A percentile compares a stretch with the other conserved stretches of the same genome.
Evolutionary conservation across 2,797 vertebrate species (phyloP).

Genomic region (Fringilla coelebs): DNA sequence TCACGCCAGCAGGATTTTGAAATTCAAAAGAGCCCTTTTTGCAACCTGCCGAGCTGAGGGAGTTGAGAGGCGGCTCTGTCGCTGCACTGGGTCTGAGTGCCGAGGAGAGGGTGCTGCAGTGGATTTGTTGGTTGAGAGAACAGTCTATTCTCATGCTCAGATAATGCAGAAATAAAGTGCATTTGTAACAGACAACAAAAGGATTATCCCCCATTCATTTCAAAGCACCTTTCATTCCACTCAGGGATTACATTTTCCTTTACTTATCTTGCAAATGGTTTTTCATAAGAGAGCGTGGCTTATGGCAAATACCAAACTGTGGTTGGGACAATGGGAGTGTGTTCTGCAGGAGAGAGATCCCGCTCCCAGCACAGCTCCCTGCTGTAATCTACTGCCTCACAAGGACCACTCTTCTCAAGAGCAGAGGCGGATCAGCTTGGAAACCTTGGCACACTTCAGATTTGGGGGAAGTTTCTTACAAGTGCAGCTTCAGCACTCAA

Average conservation of each 20-base stretch:
- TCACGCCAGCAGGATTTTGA: background rate
- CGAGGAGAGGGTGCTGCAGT: slow-evolving; percentile 54
- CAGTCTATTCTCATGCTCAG: slow-evolving; percentile 66
- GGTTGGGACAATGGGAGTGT: slow-evolving; percentile 50
- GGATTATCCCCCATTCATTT: slow-evolving; percentile 81
- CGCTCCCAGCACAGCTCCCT: background rate
- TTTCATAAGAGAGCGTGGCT: slow-evolving; percentile 65
- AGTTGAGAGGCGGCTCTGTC: background rate
- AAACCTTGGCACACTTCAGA: background rate
- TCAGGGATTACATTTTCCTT: slow-evolving; percentile 80
- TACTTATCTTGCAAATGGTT: slow-evolving; percentile 79
- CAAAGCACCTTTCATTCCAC: slow-evolving; percentile 78
- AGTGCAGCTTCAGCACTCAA: background rate
- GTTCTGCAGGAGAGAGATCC: slow-evolving; percentile 8
- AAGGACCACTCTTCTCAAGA: background rate
- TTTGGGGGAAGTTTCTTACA: background rate
- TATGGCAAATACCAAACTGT: slow-evolving; percentile 65
- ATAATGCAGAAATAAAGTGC: slow-evolving; percentile 79
- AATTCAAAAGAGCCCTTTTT: slow-evolving; percentile 9
- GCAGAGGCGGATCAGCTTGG: background rate
- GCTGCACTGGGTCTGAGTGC: background rate
- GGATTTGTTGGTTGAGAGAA: slow-evolving; percentile 61
- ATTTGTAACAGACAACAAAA: slow-evolving; percentile 78
- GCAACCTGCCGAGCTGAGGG: background rate
- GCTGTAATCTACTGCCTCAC: slow-evolving; percentile 48